These are phyloP conservation scores for Sakesphorus luctuosus DNA, from an alignment of 2,113 vertebrate species.

Conservation along the genomic window DNA sequence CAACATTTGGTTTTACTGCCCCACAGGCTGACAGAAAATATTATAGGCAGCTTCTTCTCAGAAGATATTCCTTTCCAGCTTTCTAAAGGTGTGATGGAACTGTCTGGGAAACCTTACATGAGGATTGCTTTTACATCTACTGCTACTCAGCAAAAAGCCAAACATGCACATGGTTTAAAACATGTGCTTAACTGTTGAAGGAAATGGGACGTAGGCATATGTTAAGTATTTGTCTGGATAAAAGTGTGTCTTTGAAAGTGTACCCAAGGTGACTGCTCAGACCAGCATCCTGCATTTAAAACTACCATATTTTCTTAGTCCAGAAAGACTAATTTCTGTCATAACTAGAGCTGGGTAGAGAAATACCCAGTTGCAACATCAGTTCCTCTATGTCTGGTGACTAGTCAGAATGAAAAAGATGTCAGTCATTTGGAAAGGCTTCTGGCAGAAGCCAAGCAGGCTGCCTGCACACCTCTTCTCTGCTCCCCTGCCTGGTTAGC, in stretches of 20 bases:
- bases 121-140: neutral
- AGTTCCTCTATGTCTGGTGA: neutral
- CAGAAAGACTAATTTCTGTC: neutral
- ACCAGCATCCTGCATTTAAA: neutral
- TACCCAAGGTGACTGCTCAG: neutral
- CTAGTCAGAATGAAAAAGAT: neutral
- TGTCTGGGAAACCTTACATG: neutral
- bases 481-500: neutral
- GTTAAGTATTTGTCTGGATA: neutral
- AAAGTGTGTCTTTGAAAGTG: neutral
- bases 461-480: neutral
- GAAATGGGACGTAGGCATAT: neutral
- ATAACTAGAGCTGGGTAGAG: neutral
- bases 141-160: neutral
- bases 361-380: neutral
- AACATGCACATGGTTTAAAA: neutral
- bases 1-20: neutral
- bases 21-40: neutral
- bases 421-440: neutral
- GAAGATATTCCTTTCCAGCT: neutral
- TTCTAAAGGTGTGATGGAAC: neutral
- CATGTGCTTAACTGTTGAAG: fast-evolving
- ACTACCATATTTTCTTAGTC: neutral
- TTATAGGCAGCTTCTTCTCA: neutral
- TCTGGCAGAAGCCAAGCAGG: neutral